Evolutionary conservation across 2,797 vertebrate genomes (phyloP), one percentile per base, ranked within the genome.

Genomic region (Taeniopygia guttata): DNA sequence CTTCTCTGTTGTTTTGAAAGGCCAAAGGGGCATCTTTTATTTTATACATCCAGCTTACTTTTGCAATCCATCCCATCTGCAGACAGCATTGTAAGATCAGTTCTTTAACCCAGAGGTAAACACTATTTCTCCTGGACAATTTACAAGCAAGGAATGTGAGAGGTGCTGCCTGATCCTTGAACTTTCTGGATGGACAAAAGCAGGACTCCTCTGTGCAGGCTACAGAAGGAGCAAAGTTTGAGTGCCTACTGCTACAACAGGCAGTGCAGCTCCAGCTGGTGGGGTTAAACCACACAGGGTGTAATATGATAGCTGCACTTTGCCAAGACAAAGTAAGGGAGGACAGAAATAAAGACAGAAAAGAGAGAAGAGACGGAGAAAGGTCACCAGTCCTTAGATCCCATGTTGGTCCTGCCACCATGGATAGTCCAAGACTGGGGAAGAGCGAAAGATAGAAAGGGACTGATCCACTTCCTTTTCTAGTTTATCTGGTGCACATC

Each of bases 401-500:
- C 30, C 21, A 18, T 1, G 0, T n/a, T 66, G 13, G 52, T 67
- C 13, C 59, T 73, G 19, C 9, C 19, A 20, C 30, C 4, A 11
- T 5, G 4, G 30, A 12, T 30, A 38, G 43, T 32, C 46, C 38
- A 66, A 56, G 46, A 36, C 18, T 46, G 11, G 9, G 13, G 5
- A 22, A 77, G 18, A 46, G 21, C 48, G 4, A 70, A 29, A 66
- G 38, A 7, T 23, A 21, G 29, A 30, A 64, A 52, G 12, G 2
- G 18, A 58, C 12, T 0, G 0, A 46, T 20, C 13, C 10, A 32
- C 25, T 32, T 29, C n/a, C 5, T 66, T 58, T 59, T 58, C 19
- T 46, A 5, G 40, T 54, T 59, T 48, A 18, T 7, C n/a, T 42
- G 40, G 16, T 32, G n/a, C 11, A 27, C 5, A 11, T 7, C 6